phyloP scores from a whole-genome alignment of 1,140 invertebrate genomes.

The Neodiprion virginianus region DNA sequence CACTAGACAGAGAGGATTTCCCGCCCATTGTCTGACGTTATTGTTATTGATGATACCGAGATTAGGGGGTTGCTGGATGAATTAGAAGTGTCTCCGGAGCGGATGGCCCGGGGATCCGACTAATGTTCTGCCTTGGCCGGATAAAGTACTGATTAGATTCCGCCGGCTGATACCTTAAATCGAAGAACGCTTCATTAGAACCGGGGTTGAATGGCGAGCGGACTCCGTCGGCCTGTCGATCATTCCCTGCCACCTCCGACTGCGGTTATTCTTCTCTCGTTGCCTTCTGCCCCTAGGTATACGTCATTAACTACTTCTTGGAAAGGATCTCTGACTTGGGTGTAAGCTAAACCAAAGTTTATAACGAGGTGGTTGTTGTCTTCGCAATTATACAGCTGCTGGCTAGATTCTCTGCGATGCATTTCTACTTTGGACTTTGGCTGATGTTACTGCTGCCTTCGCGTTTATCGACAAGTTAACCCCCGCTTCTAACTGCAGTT shows the following conservation, averaged over 20 bases:
- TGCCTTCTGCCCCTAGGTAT: not conserved
- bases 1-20: conserved; percentile 33
- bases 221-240: not conserved
- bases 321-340: not conserved
- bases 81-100: conserved; percentile 32
- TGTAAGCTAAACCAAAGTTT: conserved; percentile 29
- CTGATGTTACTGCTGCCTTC: not conserved
- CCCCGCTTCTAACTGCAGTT: not conserved
- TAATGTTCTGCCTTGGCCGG: not conserved
- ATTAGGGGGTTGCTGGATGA: conserved; percentile 46
- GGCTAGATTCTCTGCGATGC: not conserved
- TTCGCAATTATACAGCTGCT: not conserved
- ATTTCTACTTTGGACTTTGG: not conserved
- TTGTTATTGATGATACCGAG: conserved; percentile 50
- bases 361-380: conserved; percentile 15
- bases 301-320: not conserved
- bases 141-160: conserved; percentile 31
- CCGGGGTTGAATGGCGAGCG: conserved; percentile 7
- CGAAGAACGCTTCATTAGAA: conserved; percentile 31
- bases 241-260: conserved; percentile 18
- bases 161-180: conserved; percentile 34
- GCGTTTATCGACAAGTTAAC: not conserved
- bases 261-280: conserved; percentile 22
- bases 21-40: conserved; percentile 45
- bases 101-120: not conserved